phyloP scores from a whole-genome alignment of 2,888 invertebrate genomes.

The Cybosia mesomella region DNA sequence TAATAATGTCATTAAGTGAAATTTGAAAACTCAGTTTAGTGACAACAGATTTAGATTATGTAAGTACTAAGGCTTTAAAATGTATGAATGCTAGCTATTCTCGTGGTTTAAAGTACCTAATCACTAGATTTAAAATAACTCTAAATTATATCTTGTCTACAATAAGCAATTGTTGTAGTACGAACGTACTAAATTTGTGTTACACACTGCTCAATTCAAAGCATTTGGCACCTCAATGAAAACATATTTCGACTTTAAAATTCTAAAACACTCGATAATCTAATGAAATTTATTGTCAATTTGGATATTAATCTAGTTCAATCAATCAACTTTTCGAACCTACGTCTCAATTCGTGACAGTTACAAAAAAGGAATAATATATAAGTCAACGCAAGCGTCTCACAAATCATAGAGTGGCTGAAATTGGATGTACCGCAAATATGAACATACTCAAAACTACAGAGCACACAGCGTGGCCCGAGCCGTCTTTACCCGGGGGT shows the following conservation, averaged over 20 bases:
- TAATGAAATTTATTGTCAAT: conserved; percentile 24
- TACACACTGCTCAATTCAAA: background rate
- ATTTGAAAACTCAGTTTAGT: too few relatives aligned
- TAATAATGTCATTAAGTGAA: too few relatives aligned
- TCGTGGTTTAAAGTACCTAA: background rate
- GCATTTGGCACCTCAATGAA: conserved; percentile 22
- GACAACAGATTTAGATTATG: too few relatives aligned
- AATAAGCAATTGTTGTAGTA: conserved; percentile 2
- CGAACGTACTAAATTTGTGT: background rate
- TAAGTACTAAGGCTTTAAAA: background rate
- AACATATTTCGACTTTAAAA: background rate
- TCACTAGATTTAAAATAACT: background rate
- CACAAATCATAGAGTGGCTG: too few relatives aligned
- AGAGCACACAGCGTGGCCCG: too few relatives aligned
- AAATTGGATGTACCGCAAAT: too few relatives aligned
- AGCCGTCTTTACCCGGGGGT: too few relatives aligned
- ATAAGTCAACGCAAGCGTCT: background rate
- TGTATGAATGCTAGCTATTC: background rate
- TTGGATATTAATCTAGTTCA: conserved; percentile 1
- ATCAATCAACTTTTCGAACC: background rate
- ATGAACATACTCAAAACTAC: too few relatives aligned
- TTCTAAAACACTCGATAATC: conserved; percentile 9
- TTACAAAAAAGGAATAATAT: background rate
- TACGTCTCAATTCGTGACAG: background rate
- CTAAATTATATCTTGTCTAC: conserved; percentile 10